These are phyloP conservation scores for Dorcus hopei DNA, from an alignment of 2,888 invertebrate species.

Conservation along the genomic window DNA sequence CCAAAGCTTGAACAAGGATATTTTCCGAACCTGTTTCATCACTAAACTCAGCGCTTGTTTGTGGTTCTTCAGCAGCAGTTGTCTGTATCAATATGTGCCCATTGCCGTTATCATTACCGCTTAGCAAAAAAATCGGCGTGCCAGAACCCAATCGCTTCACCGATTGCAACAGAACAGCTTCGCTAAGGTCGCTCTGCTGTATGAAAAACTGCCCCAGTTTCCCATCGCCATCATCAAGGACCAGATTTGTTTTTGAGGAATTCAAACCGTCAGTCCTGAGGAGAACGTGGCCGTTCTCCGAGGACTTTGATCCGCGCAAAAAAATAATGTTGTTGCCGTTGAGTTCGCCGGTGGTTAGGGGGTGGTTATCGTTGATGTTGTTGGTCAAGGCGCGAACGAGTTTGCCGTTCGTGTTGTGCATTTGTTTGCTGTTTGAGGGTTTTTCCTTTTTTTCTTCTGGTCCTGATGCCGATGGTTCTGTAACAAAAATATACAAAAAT, in stretches of 20 bases:
- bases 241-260: conserved; percentile 33
- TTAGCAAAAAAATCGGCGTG: conserved; percentile 44
- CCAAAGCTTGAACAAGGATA: conserved; percentile 39
- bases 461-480: conserved; percentile 22
- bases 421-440: conserved; percentile 25
- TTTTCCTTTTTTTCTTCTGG: conserved; percentile 18
- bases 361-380: conserved; percentile 28
- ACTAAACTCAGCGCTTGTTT: conserved; percentile 21
- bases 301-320: conserved; percentile 39
- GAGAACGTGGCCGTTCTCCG: conserved; percentile 42
- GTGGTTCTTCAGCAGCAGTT: conserved; percentile 33
- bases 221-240: conserved; percentile 37
- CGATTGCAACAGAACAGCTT: conserved; percentile 45
- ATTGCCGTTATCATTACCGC: conserved; percentile 41
- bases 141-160: conserved; percentile 43
- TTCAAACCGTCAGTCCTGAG: conserved; percentile 38
- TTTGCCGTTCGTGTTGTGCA: conserved; percentile 41
- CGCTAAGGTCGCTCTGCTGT: conserved; percentile 43
- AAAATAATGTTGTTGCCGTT: conserved; percentile 44
- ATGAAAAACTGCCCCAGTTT: conserved; percentile 44
- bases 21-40: conserved; percentile 30
- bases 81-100: conserved; percentile 45
- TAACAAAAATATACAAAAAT: conserved; percentile 2
- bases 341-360: conserved; percentile 29
- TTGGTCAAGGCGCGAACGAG: conserved; percentile 34